Percentiles rank a stretch among this genome's conserved stretches.
Evolutionary conservation across 2,113 vertebrate species (phyloP).

Genomic region (Istiophorus platypterus): DNA sequence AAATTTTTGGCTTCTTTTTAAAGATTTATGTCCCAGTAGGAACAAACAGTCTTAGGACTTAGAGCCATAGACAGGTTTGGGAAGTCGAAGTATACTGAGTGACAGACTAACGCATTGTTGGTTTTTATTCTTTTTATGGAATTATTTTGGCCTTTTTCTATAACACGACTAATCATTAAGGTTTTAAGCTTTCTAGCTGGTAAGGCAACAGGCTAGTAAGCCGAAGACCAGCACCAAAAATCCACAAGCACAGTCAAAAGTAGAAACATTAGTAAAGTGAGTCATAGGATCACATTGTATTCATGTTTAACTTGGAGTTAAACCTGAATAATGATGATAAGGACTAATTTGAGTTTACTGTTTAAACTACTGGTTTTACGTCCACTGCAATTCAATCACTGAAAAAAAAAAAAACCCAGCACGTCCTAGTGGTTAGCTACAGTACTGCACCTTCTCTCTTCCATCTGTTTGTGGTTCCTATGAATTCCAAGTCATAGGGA

Average conservation of each 20-base stretch:
- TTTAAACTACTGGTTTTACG: slow-evolving; percentile 4
- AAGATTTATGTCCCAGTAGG: not conserved
- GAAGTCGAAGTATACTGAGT: not conserved
- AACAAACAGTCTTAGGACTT: not conserved
- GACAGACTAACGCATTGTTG: not conserved
- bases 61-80: not conserved
- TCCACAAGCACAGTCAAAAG: slow-evolving; percentile 48
- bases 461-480: slow-evolving; percentile 27
- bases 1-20: not conserved
- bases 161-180: not conserved
- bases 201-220: too few species aligned
- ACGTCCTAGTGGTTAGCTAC: slow-evolving; percentile 54
- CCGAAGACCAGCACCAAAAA: slow-evolving; percentile 37
- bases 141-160: not conserved
- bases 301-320: slow-evolving; percentile 25
- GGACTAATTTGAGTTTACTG: not conserved
- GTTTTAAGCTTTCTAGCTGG: too few species aligned
- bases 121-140: not conserved
- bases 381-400: slow-evolving; percentile 7
- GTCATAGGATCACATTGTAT: slow-evolving; percentile 21
- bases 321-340: not conserved
- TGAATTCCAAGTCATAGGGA: slow-evolving; percentile 31
- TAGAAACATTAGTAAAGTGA: slow-evolving; percentile 41
- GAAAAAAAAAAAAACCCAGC: slow-evolving; percentile 65
- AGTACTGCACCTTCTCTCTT: slow-evolving; percentile 38